These are phyloP conservation scores for Corbicula japonica DNA, from an alignment of 2,888 invertebrate genomes.

Conservation along the genomic window DNA sequence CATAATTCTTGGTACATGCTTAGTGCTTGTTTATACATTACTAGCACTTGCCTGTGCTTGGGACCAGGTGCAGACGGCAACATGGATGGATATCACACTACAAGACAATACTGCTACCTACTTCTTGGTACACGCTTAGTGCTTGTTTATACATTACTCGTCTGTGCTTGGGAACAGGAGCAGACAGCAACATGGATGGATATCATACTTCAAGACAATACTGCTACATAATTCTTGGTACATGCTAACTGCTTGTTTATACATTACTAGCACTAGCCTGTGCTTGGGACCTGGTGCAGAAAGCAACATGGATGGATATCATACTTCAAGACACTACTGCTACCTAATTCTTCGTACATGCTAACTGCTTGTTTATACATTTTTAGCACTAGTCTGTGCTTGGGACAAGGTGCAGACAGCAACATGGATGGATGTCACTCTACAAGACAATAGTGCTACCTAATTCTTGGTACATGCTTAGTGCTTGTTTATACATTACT, in stretches of 20 bases:
- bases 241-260: constrained; percentile 26
- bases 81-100: background rate
- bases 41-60: constrained; percentile 26
- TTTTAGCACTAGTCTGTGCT: too few species aligned
- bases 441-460: too few species aligned
- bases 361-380: too few species aligned
- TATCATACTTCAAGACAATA: background rate
- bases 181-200: constrained; percentile 12
- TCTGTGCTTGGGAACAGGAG: constrained; percentile 23
- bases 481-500: too few species aligned
- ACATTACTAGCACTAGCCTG: constrained; percentile 29
- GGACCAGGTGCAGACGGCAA: constrained; percentile 12
- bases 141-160: constrained; percentile 18
- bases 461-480: too few species aligned
- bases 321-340: too few species aligned
- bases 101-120: too few species aligned
- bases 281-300: constrained; percentile 24
- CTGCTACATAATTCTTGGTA: constrained; percentile 25
- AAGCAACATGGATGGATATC: background rate
- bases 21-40: constrained; percentile 20
- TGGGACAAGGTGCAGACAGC: too few species aligned
- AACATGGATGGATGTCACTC: too few species aligned
- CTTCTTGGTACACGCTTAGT: constrained; percentile 9
- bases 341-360: too few species aligned
- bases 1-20: constrained; percentile 19